Evolutionary conservation across 2,888 invertebrate species (phyloP).

Genomic region (Drosophila fungiperda): DNA sequence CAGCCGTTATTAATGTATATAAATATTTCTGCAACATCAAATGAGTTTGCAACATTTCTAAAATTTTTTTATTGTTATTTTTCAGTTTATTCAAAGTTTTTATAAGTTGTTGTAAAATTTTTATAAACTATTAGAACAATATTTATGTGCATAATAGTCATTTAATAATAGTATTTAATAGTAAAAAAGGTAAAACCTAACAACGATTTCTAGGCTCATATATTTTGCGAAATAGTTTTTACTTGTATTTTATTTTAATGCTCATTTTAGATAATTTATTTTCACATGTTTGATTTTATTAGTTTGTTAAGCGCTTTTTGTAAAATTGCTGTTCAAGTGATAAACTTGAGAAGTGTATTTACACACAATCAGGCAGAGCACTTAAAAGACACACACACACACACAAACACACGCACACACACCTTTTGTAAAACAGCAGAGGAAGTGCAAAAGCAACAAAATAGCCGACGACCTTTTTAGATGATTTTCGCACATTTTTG

Average conservation of each 20-base stretch:
- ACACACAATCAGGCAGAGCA: neutral
- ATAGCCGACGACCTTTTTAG: slow-evolving; percentile 31
- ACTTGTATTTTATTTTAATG: neutral
- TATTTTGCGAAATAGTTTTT: neutral
- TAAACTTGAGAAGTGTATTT: neutral
- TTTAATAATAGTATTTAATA: too few relatives aligned
- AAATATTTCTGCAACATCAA: neutral
- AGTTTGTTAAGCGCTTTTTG: neutral
- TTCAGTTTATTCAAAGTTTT: neutral
- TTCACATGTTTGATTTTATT: neutral
- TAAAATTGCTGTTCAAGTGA: neutral
- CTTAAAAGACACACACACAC: neutral
- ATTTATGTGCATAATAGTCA: neutral
- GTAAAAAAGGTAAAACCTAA: neutral
- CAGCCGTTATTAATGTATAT: neutral
- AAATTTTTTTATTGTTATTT: neutral
- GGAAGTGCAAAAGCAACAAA: slow-evolving; percentile 55
- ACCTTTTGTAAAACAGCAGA: slow-evolving; percentile 71
- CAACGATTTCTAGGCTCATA: neutral
- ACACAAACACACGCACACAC: slow-evolving; percentile 43
- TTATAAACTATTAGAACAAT: neutral
- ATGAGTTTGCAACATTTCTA: neutral
- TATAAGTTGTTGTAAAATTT: neutral
- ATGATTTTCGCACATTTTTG: slow-evolving; percentile 32
- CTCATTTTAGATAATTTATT: neutral